A percentile compares a stretch with the other conserved stretches of the same genome.
These are phyloP conservation scores for Vulpes vulpes DNA, from an alignment of 2,113 vertebrate genomes.

Conservation along the genomic window DNA sequence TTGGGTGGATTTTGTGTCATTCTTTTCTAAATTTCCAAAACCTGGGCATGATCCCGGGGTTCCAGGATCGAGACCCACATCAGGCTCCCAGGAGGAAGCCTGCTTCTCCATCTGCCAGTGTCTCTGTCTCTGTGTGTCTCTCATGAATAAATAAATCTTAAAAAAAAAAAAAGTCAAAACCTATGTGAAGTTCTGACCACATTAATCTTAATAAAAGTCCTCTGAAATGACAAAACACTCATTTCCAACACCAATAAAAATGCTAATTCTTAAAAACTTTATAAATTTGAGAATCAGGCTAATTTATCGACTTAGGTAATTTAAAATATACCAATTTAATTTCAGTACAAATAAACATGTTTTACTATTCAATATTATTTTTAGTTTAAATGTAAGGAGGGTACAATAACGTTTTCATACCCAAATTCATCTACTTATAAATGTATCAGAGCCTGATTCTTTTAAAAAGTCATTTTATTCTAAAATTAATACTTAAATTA, in stretches of 20 bases:
- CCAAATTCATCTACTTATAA: background rate
- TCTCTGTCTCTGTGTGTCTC: no score
- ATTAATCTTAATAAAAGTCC: background rate
- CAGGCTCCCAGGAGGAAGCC: no score
- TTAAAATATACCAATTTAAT: conserved; percentile 23
- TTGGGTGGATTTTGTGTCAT: conserved; percentile 2
- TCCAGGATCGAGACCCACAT: no score
- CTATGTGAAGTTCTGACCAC: background rate
- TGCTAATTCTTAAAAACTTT: background rate
- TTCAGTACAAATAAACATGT: background rate
- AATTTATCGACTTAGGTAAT: background rate
- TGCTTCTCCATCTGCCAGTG: no score
- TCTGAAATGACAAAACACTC: background rate
- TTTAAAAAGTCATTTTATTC: background rate
- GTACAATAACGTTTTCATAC: background rate
- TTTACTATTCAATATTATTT: conserved; percentile 13
- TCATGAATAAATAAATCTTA: no score
- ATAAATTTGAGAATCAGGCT: background rate
- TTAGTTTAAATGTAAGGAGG: background rate
- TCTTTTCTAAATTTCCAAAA: background rate
- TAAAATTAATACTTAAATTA: background rate
- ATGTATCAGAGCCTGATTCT: background rate
- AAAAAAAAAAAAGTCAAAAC: background rate
- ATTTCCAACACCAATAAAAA: background rate
- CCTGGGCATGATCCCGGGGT: no score